Base-by-base conservation (phyloP, 2,888 invertebrate species). In the Cordylochernes scorpioides region DNA sequence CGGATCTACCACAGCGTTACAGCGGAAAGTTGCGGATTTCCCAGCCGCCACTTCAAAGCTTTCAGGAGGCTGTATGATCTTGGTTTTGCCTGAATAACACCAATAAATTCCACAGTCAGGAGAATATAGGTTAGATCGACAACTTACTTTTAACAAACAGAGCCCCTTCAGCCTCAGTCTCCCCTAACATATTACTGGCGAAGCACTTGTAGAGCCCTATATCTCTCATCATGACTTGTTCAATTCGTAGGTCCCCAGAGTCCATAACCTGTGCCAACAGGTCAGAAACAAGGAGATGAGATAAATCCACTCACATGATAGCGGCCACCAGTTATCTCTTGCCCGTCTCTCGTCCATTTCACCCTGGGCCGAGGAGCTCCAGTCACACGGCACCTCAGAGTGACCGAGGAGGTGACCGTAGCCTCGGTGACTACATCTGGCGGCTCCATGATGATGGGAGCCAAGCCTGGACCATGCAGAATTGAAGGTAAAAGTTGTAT, bases 311-410 rank as follows among this genome's bases (percentile, higher is more conserved):
- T 3, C 21, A 34, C 36, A 22, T 29, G 29, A 19, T 34, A 36
- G 7, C 36, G 29, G 12, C 84, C 88, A 5, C 88, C 88, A 16
- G 86, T 88, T 30, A 86, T 57, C 54, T 77, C 75, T 34, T 68
- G 64, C 12, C 67, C 68, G 43, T 71, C 71, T 37, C 67, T 65
- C 46, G 72, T 65, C 91, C 91, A 94, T 50, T 74, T 75, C 26
- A 94, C 73, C 45, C 69, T 65, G 0, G 97, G 94, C 48, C 74
- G 75, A 13, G 97, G 97, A 3, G 91, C 86, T 34, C 94, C 94
- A 54, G 84, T 78, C 31, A 91, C 86, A 37, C 71, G 67, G 53
- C 97, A 97, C 25, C 67, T 71, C 51, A 91, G 59, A 35, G 65
- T 70, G 8, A 78, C 68, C 33, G 67, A 67, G 36, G 70, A 68